Conservation (phyloP, 2,797 vertebrate species). For the Hylomyscus alleni region DNA sequence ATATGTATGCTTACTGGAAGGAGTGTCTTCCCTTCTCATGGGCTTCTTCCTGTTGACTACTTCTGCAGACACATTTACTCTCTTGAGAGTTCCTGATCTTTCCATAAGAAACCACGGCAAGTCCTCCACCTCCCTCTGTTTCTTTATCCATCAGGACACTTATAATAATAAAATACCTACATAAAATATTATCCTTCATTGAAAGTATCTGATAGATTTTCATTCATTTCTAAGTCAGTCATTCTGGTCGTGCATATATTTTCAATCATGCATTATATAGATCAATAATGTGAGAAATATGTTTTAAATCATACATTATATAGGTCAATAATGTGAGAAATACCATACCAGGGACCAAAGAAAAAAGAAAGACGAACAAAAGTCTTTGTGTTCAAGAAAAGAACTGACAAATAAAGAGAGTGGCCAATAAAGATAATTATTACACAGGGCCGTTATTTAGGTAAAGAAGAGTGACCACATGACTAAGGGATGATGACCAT, state of each 20-base stretch:
- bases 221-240: background rate
- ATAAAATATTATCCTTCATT: background rate
- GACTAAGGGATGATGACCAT: background rate
- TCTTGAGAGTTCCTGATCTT: background rate
- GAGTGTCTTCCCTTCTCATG: background rate
- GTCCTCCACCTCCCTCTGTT: background rate
- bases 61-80: background rate
- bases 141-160: background rate
- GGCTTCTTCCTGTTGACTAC: background rate
- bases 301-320: conserved; percentile 30
- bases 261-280: conserved; percentile 18
- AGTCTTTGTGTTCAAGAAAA: conserved; percentile 4
- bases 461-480: background rate
- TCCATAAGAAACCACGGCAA: background rate
- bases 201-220: background rate
- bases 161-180: background rate
- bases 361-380: conserved; percentile 3
- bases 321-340: background rate
- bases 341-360: background rate
- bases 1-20: background rate
- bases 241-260: background rate
- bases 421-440: background rate
- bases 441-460: background rate
- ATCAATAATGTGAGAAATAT: background rate
- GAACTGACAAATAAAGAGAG: background rate